These are phyloP conservation scores for Conops quadrifasciatus DNA, from an alignment of 2,888 invertebrate species.

Conservation along the genomic window DNA sequence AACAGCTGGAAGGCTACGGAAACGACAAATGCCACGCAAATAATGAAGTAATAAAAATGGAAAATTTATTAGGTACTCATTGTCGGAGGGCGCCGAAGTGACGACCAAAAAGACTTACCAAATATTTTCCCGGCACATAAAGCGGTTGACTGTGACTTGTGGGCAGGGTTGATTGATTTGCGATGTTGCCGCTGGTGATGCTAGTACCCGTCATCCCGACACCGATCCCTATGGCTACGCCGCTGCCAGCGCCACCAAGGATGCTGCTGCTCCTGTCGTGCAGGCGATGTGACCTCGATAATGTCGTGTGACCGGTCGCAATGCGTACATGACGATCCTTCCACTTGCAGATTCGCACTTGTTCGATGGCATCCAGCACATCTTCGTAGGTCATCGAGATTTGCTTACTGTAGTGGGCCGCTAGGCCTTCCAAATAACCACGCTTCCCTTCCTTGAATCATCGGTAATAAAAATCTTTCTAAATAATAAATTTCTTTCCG, in stretches of 20 bases:
- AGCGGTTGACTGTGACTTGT: slow-evolving; percentile 85
- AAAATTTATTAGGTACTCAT: not conserved
- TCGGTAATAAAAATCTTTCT: no score
- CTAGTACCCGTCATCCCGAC: slow-evolving; percentile 39
- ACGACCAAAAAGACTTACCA: no score
- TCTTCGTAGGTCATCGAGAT: slow-evolving; percentile 89
- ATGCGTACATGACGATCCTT: slow-evolving; percentile 66
- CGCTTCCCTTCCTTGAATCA: slow-evolving; percentile 91
- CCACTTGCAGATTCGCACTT: slow-evolving; percentile 73
- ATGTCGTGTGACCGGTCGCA: slow-evolving; percentile 61
- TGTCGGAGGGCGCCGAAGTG: no score
- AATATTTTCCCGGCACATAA: slow-evolving; percentile 92
- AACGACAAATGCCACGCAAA: slow-evolving; percentile 16
- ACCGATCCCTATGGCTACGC: slow-evolving; percentile 43
- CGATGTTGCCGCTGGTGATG: slow-evolving; percentile 51
- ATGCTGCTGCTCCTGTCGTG: slow-evolving; percentile 36
- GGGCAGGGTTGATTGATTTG: slow-evolving; percentile 71
- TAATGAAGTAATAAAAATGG: slow-evolving; percentile 3
- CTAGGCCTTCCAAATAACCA: slow-evolving; percentile 85
- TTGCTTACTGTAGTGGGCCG: slow-evolving; percentile 85
- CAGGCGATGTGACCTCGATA: slow-evolving; percentile 56
- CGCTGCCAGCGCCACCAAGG: slow-evolving; percentile 55
- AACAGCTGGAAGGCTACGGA: slow-evolving; percentile 84
- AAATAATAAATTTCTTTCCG: no score
- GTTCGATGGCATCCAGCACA: slow-evolving; percentile 85